Percentiles rank a stretch among this genome's conserved stretches.
Conservation (phyloP, 2,113 vertebrate genomes). For the Tragelaphus scriptus region DNA sequence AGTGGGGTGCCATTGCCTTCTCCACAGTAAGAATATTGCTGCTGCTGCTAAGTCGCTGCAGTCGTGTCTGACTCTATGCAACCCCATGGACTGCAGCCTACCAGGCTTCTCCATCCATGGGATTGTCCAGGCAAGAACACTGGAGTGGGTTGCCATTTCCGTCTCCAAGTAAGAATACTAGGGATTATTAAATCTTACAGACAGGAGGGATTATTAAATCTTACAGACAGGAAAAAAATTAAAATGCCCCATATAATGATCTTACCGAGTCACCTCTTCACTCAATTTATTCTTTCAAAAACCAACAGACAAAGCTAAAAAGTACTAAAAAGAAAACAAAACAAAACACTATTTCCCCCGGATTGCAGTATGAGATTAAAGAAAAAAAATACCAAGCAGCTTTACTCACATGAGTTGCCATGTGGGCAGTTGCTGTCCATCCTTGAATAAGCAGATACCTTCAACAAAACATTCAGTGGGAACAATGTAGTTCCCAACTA, state of each 20-base stretch:
- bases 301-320: not conserved
- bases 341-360: not conserved
- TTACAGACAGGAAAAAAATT: not conserved
- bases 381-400: too few species aligned
- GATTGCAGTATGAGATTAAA: not conserved
- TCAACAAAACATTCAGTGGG: not conserved
- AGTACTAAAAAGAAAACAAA: not conserved
- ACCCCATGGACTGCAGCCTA: too few species aligned
- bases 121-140: too few species aligned
- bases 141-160: too few species aligned
- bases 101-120: too few species aligned
- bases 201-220: not conserved
- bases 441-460: not conserved
- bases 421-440: not conserved
- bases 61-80: too few species aligned
- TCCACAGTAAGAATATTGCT: too few species aligned
- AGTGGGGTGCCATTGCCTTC: too few species aligned
- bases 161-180: not conserved
- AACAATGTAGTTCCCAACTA: not conserved
- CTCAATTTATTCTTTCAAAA: conserved; percentile 38
- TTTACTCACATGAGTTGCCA: not conserved
- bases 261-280: not conserved
- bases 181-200: not conserved
- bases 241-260: conserved; percentile 22
- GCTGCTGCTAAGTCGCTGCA: too few species aligned